Conservation (phyloP, 2,113 vertebrate species). For the Ptilorrhoa leucosticta region DNA sequence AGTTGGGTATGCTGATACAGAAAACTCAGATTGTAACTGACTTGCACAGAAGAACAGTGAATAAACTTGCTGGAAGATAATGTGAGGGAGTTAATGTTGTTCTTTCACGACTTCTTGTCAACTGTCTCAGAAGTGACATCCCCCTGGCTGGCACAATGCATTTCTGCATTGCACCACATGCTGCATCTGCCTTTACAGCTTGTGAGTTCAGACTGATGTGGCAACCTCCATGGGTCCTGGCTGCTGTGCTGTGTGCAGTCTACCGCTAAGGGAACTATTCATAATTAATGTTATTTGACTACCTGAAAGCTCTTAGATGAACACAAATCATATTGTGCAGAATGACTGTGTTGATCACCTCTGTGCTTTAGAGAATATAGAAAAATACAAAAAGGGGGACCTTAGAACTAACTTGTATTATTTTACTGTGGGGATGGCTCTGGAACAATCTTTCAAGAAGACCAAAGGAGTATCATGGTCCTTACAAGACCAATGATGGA, state of each 20-base stretch:
- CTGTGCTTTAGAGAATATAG: neutral
- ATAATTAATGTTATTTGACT: neutral
- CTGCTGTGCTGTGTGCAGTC: neutral
- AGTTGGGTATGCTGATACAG: neutral
- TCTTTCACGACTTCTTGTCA: neutral
- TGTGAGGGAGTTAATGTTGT: neutral
- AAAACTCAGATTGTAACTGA: neutral
- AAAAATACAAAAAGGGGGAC: neutral
- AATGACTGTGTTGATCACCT: neutral
- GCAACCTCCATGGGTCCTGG: neutral
- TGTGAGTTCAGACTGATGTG: neutral
- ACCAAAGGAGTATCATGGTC: neutral
- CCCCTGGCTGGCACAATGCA: neutral
- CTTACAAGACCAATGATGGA: neutral
- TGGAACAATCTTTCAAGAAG: neutral
- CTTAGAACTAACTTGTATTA: neutral
- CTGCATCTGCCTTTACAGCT: neutral
- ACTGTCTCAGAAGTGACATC: neutral
- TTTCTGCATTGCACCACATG: constrained; percentile 22
- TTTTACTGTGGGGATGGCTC: neutral
- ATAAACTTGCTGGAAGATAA: neutral
- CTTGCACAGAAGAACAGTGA: neutral
- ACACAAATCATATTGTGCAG: neutral
- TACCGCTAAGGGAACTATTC: neutral
- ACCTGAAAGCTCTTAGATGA: neutral